Evolutionary conservation across 1,140 invertebrate genomes (phyloP).

Genomic region (Bombus impatiens): DNA sequence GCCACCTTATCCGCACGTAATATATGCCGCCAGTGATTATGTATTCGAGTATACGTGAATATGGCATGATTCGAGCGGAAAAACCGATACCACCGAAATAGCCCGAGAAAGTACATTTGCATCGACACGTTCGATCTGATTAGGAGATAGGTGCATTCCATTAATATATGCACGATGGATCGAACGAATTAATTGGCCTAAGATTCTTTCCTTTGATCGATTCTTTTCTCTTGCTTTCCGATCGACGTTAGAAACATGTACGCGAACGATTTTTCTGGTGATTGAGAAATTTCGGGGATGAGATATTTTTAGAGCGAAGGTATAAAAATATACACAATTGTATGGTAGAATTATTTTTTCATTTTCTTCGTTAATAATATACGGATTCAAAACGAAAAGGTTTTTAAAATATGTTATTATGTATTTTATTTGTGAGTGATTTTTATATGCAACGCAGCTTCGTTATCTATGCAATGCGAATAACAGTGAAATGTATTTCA

Average conservation of each 20-base stretch:
- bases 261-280: too few species aligned
- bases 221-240: not conserved
- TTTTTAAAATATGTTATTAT: not conserved
- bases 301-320: not conserved
- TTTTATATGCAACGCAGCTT: not conserved
- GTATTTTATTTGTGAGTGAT: not conserved
- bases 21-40: not conserved
- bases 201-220: not conserved
- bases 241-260: not conserved
- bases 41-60: not conserved
- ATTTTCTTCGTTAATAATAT: not conserved
- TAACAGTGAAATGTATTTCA: not conserved
- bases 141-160: not conserved
- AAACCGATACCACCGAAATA: not conserved
- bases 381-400: not conserved
- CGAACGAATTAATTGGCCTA: not conserved
- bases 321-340: not conserved
- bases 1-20: conserved; percentile 66
- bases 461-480: not conserved
- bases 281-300: not conserved
- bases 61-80: too few species aligned
- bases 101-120: not conserved
- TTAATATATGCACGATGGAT: not conserved
- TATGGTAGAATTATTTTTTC: not conserved
- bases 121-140: conserved; percentile 3